phyloP scores from a whole-genome alignment of 1,140 invertebrate genomes.

The Samia ricini region DNA sequence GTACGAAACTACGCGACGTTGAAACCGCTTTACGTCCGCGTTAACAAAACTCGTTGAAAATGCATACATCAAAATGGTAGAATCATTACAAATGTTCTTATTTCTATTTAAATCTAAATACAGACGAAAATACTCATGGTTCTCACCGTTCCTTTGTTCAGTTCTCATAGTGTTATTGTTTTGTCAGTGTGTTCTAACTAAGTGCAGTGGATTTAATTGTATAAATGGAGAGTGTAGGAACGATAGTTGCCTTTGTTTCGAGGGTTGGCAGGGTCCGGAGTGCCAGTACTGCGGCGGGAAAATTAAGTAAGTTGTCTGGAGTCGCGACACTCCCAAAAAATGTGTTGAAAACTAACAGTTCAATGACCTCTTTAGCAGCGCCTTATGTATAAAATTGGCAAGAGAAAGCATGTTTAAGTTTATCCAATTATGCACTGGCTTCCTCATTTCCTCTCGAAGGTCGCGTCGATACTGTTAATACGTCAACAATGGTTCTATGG shows the following conservation, averaged over 20 bases:
- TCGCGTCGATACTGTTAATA: constrained; percentile 20
- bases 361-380: constrained; percentile 68
- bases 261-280: constrained; percentile 92
- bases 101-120: constrained; percentile 91
- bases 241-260: constrained; percentile 91
- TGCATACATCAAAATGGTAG: constrained; percentile 84
- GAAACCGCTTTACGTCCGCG: constrained; percentile 61
- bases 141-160: constrained; percentile 75
- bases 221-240: constrained; percentile 83
- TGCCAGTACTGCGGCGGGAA: constrained; percentile 95
- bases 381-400: constrained; percentile 47
- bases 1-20: constrained; percentile 70
- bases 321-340: constrained; percentile 9
- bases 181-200: constrained; percentile 73
- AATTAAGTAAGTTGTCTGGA: constrained; percentile 85
- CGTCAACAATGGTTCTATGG: not conserved
- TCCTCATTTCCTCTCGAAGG: constrained; percentile 53
- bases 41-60: constrained; percentile 75
- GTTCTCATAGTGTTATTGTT: constrained; percentile 75
- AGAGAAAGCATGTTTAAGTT: constrained; percentile 60
- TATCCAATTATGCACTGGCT: constrained; percentile 74
- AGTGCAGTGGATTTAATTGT: constrained; percentile 76
- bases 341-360: constrained; percentile 32
- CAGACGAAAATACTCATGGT: constrained; percentile 83
- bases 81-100: constrained; percentile 89